Conservation (phyloP, 2,113 vertebrate species). For the Trochalopteron elliotii region DNA sequence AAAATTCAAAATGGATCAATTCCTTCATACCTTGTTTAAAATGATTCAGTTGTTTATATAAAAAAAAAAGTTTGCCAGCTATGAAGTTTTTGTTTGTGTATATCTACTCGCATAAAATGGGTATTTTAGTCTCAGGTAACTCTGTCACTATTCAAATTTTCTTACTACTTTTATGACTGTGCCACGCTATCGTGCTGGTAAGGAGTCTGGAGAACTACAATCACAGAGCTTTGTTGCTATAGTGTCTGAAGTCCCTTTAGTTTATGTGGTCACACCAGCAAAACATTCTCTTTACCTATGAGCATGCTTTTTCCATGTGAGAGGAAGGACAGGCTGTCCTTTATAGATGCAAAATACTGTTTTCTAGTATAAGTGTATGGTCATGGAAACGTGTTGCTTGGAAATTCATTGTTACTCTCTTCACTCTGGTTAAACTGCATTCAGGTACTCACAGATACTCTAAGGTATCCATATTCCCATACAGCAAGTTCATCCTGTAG, state of each 20-base stretch:
- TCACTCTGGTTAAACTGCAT: neutral
- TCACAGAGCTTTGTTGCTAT: neutral
- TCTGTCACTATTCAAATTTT: neutral
- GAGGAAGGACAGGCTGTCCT: neutral
- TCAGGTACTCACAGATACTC: neutral
- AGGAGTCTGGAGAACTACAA: neutral
- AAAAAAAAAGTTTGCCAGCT: neutral
- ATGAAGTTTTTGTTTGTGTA: neutral
- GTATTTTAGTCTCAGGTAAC: neutral
- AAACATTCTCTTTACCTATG: neutral
- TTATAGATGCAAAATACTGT: neutral
- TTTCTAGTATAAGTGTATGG: neutral
- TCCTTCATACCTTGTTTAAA: neutral
- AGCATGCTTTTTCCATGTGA: neutral
- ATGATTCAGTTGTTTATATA: neutral
- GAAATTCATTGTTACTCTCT: neutral
- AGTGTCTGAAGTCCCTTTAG: neutral
- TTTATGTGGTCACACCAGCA: neutral
- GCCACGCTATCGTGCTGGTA: neutral
- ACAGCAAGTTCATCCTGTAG: neutral
- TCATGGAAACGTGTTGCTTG: neutral
- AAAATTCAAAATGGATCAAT: neutral
- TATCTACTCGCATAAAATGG: neutral
- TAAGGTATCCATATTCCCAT: neutral
- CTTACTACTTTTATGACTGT: conserved; percentile 6